These are phyloP conservation scores for Nephrotoma appendiculata DNA, from an alignment of 2,888 invertebrate genomes.

Conservation along the genomic window DNA sequence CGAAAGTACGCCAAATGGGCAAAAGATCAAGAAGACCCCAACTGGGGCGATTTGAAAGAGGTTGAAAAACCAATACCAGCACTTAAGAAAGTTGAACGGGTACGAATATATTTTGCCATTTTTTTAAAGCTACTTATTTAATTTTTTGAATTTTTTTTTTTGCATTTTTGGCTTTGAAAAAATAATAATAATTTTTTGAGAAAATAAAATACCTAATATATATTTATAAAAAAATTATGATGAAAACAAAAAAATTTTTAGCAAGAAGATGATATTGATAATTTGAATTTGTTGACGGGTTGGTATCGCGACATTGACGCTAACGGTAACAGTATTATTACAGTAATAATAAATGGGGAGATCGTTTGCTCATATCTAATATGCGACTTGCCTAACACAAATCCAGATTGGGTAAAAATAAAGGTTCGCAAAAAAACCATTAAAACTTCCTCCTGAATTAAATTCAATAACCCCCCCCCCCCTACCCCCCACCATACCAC, in stretches of 20 bases:
- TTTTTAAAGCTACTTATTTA: neutral
- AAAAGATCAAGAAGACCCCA: conserved; percentile 77
- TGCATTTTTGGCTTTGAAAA: neutral
- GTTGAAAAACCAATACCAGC: conserved; percentile 73
- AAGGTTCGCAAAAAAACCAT: neutral
- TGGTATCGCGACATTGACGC: conserved; percentile 42
- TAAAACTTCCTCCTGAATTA: neutral
- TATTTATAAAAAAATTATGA: neutral
- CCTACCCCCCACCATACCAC: neutral
- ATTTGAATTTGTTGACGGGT: conserved; percentile 37
- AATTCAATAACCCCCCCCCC: neutral
- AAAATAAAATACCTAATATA: neutral
- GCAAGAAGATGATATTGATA: neutral
- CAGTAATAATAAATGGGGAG: conserved; percentile 46
- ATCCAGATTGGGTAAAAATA: neutral
- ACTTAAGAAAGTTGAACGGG: conserved; percentile 88
- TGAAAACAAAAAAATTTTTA: neutral
- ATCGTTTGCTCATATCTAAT: conserved; percentile 37
- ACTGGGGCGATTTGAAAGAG: conserved; percentile 89
- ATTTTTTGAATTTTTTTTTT: neutral
- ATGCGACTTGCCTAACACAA: neutral
- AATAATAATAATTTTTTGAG: neutral
- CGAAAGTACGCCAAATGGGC: conserved; percentile 91
- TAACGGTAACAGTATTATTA: conserved; percentile 32
- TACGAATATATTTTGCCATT: conserved; percentile 34